phyloP scores from a whole-genome alignment of 2,113 vertebrate species.

The Coregonus clupeaformis region DNA sequence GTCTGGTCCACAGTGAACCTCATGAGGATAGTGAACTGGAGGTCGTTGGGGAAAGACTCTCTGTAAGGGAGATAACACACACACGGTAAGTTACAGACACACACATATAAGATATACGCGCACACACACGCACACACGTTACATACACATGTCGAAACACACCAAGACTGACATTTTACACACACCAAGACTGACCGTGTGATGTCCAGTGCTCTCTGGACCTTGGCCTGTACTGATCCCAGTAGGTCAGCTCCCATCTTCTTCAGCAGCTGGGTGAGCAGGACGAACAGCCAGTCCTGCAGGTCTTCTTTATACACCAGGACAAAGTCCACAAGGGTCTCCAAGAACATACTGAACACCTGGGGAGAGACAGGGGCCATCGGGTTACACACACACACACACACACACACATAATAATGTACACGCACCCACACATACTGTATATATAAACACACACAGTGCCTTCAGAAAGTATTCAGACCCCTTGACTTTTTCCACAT shows the following conservation, averaged over 20 bases:
- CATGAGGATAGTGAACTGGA: conserved; percentile 98
- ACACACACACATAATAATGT: conserved; percentile 2
- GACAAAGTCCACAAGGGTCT: conserved; percentile 96
- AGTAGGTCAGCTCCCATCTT: conserved; percentile 98
- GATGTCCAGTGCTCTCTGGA: conserved; percentile 93
- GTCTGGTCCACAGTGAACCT: conserved; percentile 98
- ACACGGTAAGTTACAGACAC: too few species aligned
- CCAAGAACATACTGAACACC: conserved; percentile 99
- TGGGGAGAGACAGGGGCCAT: conserved; percentile 46
- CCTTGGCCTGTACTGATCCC: conserved; percentile 96
- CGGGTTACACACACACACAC: conserved; percentile 13
- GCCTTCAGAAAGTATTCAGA: too few species aligned
- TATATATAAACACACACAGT: too few species aligned
- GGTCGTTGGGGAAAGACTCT: conserved; percentile 95
- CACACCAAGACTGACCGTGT: conserved; percentile 77
- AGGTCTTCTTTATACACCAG: conserved; percentile 94
- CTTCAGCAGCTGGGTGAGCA: conserved; percentile 94
- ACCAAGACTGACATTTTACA: neutral
- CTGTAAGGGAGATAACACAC: conserved; percentile 63
- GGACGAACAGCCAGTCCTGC: conserved; percentile 94
- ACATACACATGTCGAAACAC: neutral
- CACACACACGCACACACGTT: neutral
- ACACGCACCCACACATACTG: neutral
- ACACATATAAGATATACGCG: too few species aligned
- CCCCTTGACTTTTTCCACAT: too few species aligned